A percentile compares a stretch with the other conserved stretches of the same genome.
phyloP scores from a whole-genome alignment of 2,888 invertebrate species.

The Drosophila austrosaltans region DNA sequence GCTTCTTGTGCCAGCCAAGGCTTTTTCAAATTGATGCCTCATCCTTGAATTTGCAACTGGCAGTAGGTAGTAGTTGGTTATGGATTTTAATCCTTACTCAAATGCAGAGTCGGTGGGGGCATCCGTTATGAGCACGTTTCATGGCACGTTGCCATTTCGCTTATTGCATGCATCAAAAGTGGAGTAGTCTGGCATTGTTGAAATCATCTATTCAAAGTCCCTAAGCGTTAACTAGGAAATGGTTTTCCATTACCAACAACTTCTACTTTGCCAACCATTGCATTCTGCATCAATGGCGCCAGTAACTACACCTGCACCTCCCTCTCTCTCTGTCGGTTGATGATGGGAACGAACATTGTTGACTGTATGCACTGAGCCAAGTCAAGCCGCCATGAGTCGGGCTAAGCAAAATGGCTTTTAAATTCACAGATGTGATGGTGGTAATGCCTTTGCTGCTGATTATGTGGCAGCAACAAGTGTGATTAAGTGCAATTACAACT shows the following conservation, averaged over 20 bases:
- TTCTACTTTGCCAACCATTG: conserved; percentile 1
- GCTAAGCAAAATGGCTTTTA: conserved; percentile 51
- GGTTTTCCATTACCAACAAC: conserved; percentile 52
- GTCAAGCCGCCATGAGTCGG: conserved; percentile 45
- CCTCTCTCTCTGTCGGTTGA: not conserved
- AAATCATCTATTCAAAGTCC: conserved; percentile 34
- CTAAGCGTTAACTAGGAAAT: conserved; percentile 56
- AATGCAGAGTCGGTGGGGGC: conserved; percentile 20
- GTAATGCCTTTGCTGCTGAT: conserved; percentile 8
- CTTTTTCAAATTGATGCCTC: conserved; percentile 56
- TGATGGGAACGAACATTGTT: conserved; percentile 44
- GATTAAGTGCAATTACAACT: conserved; percentile 50
- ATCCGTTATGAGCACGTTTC: conserved; percentile 43
- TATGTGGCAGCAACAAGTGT: conserved; percentile 56
- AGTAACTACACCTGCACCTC: conserved; percentile 43
- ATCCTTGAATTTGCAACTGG: conserved; percentile 25
- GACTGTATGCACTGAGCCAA: conserved; percentile 35
- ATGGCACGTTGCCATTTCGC: conserved; percentile 62
- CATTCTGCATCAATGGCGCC: conserved; percentile 18
- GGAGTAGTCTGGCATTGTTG: conserved; percentile 31
- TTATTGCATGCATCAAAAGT: conserved; percentile 56
- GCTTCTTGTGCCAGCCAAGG: conserved; percentile 33
- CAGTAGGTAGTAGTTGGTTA: conserved; percentile 43
- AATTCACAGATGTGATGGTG: conserved; percentile 21
- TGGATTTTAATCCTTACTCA: conserved; percentile 50